Evolutionary conservation across 2,888 invertebrate genomes (phyloP), one percentile per base, ranked within the genome.

Genomic region (Smittia aterrima): DNA sequence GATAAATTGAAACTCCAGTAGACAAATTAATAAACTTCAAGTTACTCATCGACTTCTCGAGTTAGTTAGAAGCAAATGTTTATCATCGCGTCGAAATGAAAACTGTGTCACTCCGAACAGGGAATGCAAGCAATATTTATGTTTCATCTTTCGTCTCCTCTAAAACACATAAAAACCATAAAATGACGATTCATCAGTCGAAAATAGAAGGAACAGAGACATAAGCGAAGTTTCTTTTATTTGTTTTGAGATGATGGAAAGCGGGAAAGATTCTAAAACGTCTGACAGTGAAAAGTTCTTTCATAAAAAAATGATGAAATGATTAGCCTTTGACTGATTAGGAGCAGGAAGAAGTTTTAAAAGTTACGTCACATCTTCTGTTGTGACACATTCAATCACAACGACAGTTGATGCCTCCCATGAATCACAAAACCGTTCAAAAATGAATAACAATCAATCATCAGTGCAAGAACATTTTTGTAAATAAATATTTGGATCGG

Each of bases 111-210:
- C 58, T 22, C 18, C 6, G n/a, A 58, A 3, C 47, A 38, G 18
- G 47, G n/a, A 58, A 58, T 58, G 58, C 22, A 20, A 58, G 18
- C 47, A 70, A 70, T 70, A 70, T 70, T 70, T 70, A 70, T 70
- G 70, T 70, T 70, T 47, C 41, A 68, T 68, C 41, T 68, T n/a
- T 16, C 27, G 24, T 70, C 54, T 70, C 25, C 41, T 70, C 47
- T 53, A 70, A 70, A 70, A 70, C 25, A 70, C 70, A 70, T 70
- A 70, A 72, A 72, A 40, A 38, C 62, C 24, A 70, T 72, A 72
- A 72, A 72, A 72, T 62, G 38, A 16, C 72, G 38, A 72, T 72
- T 24, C 62, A 72, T 72, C 72, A 72, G 72, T 18, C 58, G 32
- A 13, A 47, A 32, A 32, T 47, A n/a, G 3, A 2, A 16, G 47